Evolutionary conservation across 2,113 vertebrate species (phyloP).

Genomic region (Paramisgurnus dabryanus): DNA sequence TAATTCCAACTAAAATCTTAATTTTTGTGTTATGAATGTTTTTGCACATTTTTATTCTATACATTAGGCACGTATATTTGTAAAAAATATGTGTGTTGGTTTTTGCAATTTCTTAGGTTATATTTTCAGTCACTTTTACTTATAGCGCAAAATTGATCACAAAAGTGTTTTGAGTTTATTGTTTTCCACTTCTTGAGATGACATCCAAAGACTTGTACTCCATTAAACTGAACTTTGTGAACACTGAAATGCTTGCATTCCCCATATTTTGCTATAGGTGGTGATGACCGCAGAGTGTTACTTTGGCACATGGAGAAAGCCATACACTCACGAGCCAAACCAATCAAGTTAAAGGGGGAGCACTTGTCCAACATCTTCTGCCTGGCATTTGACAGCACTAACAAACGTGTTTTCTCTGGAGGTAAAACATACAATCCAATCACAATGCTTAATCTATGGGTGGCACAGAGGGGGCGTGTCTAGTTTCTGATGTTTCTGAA

Average conservation of each 20-base stretch:
- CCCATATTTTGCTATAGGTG: slow-evolving; percentile 72
- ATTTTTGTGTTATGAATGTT: too few relatives aligned
- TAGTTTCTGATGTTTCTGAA: not conserved
- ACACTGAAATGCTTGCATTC: not conserved
- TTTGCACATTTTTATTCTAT: too few relatives aligned
- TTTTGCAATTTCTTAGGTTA: too few relatives aligned
- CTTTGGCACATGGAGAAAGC: slow-evolving; percentile 97
- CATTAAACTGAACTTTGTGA: not conserved
- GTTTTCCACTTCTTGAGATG: too few relatives aligned
- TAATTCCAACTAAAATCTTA: too few relatives aligned
- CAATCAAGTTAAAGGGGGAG: slow-evolving; percentile 93
- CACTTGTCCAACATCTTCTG: slow-evolving; percentile 99
- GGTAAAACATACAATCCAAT: slow-evolving; percentile 72
- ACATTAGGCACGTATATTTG: too few relatives aligned
- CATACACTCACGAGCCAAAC: slow-evolving; percentile 89
- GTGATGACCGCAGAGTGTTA: slow-evolving; percentile 93
- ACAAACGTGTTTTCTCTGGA: slow-evolving; percentile 94
- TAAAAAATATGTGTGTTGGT: too few relatives aligned
- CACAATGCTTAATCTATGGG: not conserved
- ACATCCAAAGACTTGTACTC: too few relatives aligned
- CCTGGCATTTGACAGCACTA: slow-evolving; percentile 95
- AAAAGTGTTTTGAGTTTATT: too few relatives aligned
- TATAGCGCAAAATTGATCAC: too few relatives aligned
- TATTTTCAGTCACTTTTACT: too few relatives aligned
- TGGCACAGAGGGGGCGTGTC: not conserved